These are phyloP conservation scores for Minunthozetes semirufus DNA, from an alignment of 2,888 invertebrate genomes.

Conservation along the genomic window DNA sequence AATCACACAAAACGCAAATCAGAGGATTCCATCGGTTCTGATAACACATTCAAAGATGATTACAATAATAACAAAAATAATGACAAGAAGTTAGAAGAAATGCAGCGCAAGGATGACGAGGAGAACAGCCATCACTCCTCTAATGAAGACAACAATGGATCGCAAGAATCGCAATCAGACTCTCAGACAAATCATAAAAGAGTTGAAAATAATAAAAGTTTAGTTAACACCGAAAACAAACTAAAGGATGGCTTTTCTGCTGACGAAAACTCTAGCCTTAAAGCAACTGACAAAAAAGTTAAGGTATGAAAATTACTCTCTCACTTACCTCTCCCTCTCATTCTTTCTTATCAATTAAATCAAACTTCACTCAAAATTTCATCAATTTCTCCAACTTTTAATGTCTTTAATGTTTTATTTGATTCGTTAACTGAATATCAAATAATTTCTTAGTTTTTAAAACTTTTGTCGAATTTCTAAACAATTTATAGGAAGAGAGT, in stretches of 20 bases:
- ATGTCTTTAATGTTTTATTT: too few relatives aligned
- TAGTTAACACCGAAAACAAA: slow-evolving; percentile 6
- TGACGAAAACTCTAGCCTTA: neutral
- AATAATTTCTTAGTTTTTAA: too few relatives aligned
- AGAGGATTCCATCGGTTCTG: neutral
- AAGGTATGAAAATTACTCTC: neutral
- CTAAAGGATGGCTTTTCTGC: neutral
- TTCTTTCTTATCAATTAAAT: too few relatives aligned
- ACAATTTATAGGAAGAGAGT: slow-evolving; percentile 15
- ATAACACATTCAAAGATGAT: neutral
- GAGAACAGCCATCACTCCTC: neutral
- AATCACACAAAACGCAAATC: neutral
- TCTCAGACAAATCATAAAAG: neutral
- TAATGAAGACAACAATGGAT: neutral
- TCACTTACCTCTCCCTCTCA: neutral
- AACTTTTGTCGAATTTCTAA: too few relatives aligned
- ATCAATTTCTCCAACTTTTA: too few relatives aligned
- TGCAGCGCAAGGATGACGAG: neutral
- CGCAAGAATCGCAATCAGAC: neutral
- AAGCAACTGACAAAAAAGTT: neutral
- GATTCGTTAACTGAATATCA: too few relatives aligned
- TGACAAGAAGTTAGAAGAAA: neutral
- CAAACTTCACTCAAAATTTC: too few relatives aligned
- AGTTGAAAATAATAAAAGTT: neutral
- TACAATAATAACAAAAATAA: neutral